Conservation (phyloP, 2,113 vertebrate genomes). For the Gymnogyps californianus region DNA sequence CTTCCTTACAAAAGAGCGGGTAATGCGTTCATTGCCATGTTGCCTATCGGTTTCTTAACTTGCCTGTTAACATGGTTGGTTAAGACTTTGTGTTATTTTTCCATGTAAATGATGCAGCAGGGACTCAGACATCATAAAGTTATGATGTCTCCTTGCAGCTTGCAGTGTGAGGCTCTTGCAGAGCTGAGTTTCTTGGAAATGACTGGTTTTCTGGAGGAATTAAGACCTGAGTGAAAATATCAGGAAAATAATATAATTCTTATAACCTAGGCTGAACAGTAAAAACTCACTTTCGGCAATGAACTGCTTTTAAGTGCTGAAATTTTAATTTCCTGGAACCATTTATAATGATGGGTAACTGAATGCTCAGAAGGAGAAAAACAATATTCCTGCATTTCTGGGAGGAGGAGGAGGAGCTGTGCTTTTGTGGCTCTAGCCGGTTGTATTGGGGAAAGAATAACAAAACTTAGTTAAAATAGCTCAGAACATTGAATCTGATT, state of each 20-base stretch:
- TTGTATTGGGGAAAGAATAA: background rate
- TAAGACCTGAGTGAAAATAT: background rate
- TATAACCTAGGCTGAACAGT: background rate
- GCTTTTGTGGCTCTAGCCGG: background rate
- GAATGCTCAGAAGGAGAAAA: background rate
- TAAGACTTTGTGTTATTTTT: background rate
- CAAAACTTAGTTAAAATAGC: background rate
- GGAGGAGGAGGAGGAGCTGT: background rate
- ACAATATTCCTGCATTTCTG: background rate
- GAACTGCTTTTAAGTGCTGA: background rate
- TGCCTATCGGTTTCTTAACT: background rate
- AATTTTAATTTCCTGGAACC: background rate
- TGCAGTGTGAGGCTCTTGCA: background rate
- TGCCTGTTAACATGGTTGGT: background rate
- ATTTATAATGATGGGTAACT: background rate
- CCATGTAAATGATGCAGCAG: background rate
- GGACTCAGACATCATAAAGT: background rate
- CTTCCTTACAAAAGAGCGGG: background rate
- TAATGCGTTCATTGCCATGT: fast-evolving
- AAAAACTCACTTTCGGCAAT: background rate
- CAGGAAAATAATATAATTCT: background rate
- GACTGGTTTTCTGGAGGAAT: background rate
- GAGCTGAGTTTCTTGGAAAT: background rate
- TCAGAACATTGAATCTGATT: background rate
- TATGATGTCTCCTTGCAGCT: background rate